Base-by-base conservation (phyloP, 2,888 invertebrate species). In the Ochropleura leucogaster region DNA sequence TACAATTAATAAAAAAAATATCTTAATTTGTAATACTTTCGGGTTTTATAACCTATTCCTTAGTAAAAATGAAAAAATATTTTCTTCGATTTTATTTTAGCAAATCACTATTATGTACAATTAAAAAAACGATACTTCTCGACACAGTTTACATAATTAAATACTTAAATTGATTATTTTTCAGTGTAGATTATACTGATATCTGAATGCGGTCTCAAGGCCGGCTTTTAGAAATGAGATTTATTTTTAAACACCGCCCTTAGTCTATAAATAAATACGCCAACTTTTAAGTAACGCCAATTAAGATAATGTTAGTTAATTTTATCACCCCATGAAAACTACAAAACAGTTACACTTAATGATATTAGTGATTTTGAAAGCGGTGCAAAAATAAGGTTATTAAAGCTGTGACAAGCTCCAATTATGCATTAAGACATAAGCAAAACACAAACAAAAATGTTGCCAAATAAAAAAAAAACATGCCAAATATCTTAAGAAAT, bases 1-100 rank as follows among this genome's bases (percentile, higher is more conserved):
- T 77, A 74, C 74, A 74, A 80, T 66, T 73, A 74, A 62, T 80
- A 80, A 16, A 57, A 79, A 72, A 55, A 76, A 40, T 12, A 49
- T 20, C 72, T 51, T 57, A 16, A 20, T 10, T 20, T 16, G 3
- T 76, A 63, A 49, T 77, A 70, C 40, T 76, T 20, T 77, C 44
- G 57, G 42, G 20, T 1, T n/a, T 14, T 18, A 30, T 12, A 6
- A 73, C 51, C 53, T 30, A 30, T 49, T 49, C 49, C 8, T 57
- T 51, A 74, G 71, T 79, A 79, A 71, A 53, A 55, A 16, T 30
- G 20, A 44, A 46, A 72, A 20, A 10, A 14, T 7, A 4, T n/a
- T 16, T 49, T 44, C 16, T 46, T 75, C n/a, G 18, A 16, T 30
- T 44, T 12, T 18, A 42, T 14, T 12, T 0, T n/a, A 47, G 49